phyloP scores from a whole-genome alignment of 92 coral and sea anemone genomes.

The Desmophyllum pertusum region DNA sequence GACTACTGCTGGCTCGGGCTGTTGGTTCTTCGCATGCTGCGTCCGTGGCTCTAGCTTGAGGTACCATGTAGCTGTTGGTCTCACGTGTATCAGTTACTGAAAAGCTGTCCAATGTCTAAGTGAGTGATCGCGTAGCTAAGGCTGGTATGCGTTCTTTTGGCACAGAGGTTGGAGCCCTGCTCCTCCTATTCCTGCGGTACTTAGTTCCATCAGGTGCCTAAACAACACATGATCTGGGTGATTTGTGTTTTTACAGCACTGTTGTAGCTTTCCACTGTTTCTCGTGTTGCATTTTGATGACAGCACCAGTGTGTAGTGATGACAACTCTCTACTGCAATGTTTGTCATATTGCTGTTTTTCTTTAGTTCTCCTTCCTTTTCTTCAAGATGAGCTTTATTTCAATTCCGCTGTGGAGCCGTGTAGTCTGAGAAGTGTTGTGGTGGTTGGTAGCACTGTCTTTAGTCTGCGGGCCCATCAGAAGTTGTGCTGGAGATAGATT shows the following conservation, averaged over 20 bases:
- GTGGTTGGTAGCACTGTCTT: background rate
- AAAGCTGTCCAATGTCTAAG: background rate
- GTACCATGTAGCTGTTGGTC: background rate
- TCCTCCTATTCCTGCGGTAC: constrained; percentile 6
- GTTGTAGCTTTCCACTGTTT: background rate
- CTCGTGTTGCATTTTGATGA: background rate
- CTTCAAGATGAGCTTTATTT: background rate
- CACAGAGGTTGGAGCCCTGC: background rate
- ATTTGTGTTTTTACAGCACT: background rate
- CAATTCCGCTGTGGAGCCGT: background rate
- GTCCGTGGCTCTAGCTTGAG: background rate
- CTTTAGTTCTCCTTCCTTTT: constrained; percentile 8
- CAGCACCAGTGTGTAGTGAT: background rate
- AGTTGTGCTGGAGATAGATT: constrained; percentile 2
- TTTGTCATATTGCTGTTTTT: constrained; percentile 1
- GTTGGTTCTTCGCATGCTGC: background rate
- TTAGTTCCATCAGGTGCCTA: background rate
- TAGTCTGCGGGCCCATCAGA: background rate
- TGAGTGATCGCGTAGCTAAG: background rate
- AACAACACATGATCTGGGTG: background rate
- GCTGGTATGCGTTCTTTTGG: background rate
- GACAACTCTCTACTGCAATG: background rate
- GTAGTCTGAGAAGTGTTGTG: background rate
- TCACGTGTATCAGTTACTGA: background rate
- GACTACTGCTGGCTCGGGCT: background rate